Evolutionary conservation across 2,797 vertebrate genomes (phyloP), one percentile per base, ranked within the genome.

Genomic region (Pseudocheirus occidentalis): DNA sequence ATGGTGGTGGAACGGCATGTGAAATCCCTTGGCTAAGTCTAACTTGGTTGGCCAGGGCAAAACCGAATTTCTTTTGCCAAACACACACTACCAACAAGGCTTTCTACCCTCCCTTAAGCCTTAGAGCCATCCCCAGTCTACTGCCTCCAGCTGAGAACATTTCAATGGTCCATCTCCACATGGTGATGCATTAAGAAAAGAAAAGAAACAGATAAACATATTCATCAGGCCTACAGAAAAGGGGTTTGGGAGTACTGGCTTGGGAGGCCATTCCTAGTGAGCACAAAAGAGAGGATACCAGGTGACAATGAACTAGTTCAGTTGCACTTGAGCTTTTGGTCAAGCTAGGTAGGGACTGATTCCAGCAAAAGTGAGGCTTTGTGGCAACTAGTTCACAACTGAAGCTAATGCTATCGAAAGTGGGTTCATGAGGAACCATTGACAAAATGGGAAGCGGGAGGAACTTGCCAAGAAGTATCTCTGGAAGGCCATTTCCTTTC

Each of bases 211-310:
- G 2, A 66, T 93, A 93, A 95, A 95, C 50, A 34, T n/a, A 95
- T 56, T 92, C 93, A 96, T 55, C 97, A 97, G 95, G 96, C 91
- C 97, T 98, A 92, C 40, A 97, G 96, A 95, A 95, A 96, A 81
- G 53, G 90, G 91, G 93, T 58, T 92, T 92, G 87, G 93, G 53
- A 97, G 95, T 90, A 95, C 24, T 96, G 95, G 93, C 90, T 73
- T 97, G 95, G 96, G 96, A 97, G 95, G 97, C 94, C 97, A 97
- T 97, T 98, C 97, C 97, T 97, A 90, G 95, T 96, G 95, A 98
- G 97, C 98, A 66, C 96, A 95, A 58, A 46, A 97, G 95, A 91
- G 58, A 90, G 95, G 91, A 96, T 95, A 95, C 90, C 73, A 87
- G 91, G 96, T 97, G 96, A 97, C 53, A 50, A 10, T 94, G 95